phyloP scores from a whole-genome alignment of 2,797 vertebrate species.

The Eulemur mongoz region DNA sequence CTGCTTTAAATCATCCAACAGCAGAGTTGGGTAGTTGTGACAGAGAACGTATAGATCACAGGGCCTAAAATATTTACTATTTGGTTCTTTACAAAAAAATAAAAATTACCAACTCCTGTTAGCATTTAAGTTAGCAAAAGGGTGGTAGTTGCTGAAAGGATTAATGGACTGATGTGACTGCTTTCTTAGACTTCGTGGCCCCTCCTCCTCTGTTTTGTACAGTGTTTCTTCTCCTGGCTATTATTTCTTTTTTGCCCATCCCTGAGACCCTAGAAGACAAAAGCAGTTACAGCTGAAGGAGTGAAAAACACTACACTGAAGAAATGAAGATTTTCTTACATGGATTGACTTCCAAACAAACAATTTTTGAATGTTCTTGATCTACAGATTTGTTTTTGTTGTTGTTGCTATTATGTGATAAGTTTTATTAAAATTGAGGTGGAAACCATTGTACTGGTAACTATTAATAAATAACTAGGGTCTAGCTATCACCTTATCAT shows the following conservation, averaged over 20 bases:
- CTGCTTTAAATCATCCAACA: not conserved
- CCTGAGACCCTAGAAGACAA: not conserved
- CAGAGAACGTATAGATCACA: not conserved
- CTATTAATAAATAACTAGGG: not conserved
- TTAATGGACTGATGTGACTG: not conserved
- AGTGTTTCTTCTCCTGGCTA: not conserved
- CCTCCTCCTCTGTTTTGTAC: not conserved
- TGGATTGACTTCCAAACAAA: not conserved
- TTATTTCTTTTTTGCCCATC: not conserved
- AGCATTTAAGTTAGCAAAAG: not conserved
- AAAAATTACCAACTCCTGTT: not conserved
- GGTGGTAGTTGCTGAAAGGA: not conserved
- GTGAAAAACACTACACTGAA: not conserved
- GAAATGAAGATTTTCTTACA: not conserved
- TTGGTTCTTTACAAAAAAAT: not conserved
- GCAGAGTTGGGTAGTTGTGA: not conserved
- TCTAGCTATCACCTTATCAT: not conserved
- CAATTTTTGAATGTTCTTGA: not conserved
- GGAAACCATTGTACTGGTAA: not conserved
- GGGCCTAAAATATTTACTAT: not conserved
- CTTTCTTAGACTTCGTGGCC: not conserved
- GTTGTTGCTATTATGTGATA: not conserved
- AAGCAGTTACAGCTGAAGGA: not conserved
- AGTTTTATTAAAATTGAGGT: slow-evolving; percentile 20
- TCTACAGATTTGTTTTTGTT: not conserved